phyloP scores from a whole-genome alignment of 2,888 invertebrate genomes.

The Dendrolimus houi region DNA sequence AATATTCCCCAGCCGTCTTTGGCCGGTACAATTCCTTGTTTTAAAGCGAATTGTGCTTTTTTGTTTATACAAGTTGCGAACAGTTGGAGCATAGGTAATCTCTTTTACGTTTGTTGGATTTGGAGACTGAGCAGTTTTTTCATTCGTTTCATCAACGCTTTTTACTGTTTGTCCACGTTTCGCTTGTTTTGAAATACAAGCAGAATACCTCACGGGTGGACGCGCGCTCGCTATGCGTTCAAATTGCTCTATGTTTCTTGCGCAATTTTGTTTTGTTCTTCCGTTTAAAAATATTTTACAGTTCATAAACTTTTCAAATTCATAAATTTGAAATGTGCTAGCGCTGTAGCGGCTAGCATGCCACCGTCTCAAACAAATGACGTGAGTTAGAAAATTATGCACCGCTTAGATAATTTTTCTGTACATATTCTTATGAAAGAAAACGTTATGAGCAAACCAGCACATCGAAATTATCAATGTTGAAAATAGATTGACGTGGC shows the following conservation, averaged over 20 bases:
- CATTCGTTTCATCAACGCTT: slow-evolving; percentile 57
- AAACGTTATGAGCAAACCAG: no score
- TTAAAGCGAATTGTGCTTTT: slow-evolving; percentile 65
- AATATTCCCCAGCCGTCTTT: slow-evolving; percentile 67
- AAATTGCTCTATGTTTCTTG: slow-evolving; percentile 7
- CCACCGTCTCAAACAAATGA: no score
- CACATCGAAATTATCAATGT: no score
- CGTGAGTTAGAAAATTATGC: no score
- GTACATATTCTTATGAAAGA: no score
- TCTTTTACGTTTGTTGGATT: slow-evolving; percentile 71
- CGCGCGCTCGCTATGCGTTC: slow-evolving; percentile 57
- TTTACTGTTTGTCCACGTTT: slow-evolving; percentile 53
- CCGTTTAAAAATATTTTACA: no score
- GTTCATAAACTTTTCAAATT: no score
- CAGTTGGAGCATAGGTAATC: slow-evolving; percentile 71
- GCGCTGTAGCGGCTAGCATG: no score
- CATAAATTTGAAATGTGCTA: no score
- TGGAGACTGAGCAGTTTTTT: slow-evolving; percentile 52
- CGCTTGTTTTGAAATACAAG: slow-evolving; percentile 28
- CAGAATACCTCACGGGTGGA: slow-evolving; percentile 48
- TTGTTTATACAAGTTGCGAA: slow-evolving; percentile 71
- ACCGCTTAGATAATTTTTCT: no score
- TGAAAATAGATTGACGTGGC: no score
- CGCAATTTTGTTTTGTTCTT: no score
- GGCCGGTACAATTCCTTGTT: slow-evolving; percentile 52